Evolutionary conservation across 2,888 invertebrate genomes (phyloP).

Genomic region (Plagiodera versicolora): DNA sequence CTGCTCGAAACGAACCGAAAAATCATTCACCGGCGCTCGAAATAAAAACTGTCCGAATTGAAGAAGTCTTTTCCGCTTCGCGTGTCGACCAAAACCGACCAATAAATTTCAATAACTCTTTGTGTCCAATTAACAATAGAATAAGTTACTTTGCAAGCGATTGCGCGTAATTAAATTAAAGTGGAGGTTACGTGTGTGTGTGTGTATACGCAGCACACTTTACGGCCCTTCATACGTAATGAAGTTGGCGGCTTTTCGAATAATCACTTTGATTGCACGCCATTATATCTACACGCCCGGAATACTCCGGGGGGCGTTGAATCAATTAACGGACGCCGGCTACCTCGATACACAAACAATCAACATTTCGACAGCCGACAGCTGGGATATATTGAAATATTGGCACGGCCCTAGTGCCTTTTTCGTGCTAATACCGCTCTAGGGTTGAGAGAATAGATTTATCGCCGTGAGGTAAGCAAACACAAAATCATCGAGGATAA

Average conservation of each 20-base stretch:
- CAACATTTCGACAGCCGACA: no score
- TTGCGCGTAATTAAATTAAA: neutral
- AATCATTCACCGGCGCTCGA: neutral
- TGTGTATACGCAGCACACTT: neutral
- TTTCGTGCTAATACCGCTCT: no score
- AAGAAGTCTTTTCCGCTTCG: neutral
- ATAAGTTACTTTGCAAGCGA: slow-evolving; percentile 11
- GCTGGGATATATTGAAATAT: no score
- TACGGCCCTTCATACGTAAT: neutral
- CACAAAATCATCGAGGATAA: no score
- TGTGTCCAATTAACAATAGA: slow-evolving; percentile 13
- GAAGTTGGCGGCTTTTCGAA: neutral
- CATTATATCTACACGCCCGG: neutral
- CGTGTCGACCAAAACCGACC: neutral
- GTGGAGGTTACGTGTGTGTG: neutral
- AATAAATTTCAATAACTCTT: slow-evolving; percentile 15
- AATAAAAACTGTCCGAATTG: neutral
- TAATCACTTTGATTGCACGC: neutral
- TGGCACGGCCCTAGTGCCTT: no score
- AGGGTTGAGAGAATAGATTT: no score
- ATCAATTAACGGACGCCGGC: no score
- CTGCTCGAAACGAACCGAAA: no score
- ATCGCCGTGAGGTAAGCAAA: no score
- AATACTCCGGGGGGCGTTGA: neutral
- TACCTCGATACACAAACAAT: no score